A percentile compares a stretch with the other conserved stretches of the same genome.
phyloP scores from a whole-genome alignment of 2,888 invertebrate genomes.

The Sisyra terminalis region DNA sequence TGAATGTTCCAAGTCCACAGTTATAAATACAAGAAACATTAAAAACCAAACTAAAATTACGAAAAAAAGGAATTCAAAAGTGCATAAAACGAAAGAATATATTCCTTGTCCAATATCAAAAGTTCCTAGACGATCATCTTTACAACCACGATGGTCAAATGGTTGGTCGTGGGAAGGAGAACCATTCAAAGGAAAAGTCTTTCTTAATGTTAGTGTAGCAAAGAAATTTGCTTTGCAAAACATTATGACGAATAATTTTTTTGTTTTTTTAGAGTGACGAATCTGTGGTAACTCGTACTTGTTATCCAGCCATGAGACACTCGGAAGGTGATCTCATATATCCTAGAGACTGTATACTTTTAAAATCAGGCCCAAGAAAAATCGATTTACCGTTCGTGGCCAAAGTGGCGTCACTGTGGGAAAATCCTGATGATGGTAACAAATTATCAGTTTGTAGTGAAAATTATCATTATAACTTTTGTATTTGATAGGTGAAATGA shows the following conservation, averaged over 20 bases:
- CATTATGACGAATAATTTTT: not conserved
- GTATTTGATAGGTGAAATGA: constrained; percentile 70
- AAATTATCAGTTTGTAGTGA: constrained; percentile 8
- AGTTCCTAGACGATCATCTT: constrained; percentile 20
- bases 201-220: constrained; percentile 60
- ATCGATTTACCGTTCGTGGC: constrained; percentile 89
- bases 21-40: constrained; percentile 4
- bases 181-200: constrained; percentile 66
- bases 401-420: constrained; percentile 87
- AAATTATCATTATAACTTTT: not conserved
- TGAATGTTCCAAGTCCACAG: constrained; percentile 4
- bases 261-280: constrained; percentile 48
- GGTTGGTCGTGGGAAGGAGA: constrained; percentile 88
- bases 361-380: constrained; percentile 67
- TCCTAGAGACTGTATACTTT: constrained; percentile 79
- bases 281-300: constrained; percentile 55
- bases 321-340: constrained; percentile 71
- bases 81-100: constrained; percentile 15
- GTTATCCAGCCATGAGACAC: constrained; percentile 85
- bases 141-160: constrained; percentile 64
- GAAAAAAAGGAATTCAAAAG: constrained; percentile 16
- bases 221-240: no score
- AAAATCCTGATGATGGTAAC: constrained; percentile 82
- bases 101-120: constrained; percentile 15
- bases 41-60: constrained; percentile 19